Base-by-base conservation (phyloP, 2,113 vertebrate genomes). In the Lepisosteus oculatus region DNA sequence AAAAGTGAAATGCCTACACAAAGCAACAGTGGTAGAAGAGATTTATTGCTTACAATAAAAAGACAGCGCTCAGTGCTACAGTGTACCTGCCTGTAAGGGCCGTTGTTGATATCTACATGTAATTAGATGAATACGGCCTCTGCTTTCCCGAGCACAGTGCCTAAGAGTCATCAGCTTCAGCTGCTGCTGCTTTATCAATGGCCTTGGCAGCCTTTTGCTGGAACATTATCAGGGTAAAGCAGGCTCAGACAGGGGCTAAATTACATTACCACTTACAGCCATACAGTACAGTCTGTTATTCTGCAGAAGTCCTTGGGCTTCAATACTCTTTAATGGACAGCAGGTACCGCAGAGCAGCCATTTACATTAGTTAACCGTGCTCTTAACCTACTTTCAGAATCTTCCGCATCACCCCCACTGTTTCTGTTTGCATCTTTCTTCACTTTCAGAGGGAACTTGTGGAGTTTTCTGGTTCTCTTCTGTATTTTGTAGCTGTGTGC, bases 51-150 rank as follows among this genome's bases (percentile, higher is more conserved):
- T 51, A 6, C 29, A 29, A 29, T 29, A 29, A 29, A 29, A 29
- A 29, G 29, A 29, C 29, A 29, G 29, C 2, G 29, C 29, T 29
- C 29, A 29, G 29, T 29, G 29, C 29, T 29, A 17, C 15, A 17
- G 15, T 17, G 15, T 17, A 29, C 29, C 29, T 29, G 29, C 29
- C 29, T 29, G 29, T 29, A 29, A 29, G 29, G 29, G 29, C 1
- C 29, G 29, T 29, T 29, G 29, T 29, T 29, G 29, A 29, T 29
- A 81, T 75, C 79, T 69, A 43, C 74, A 83, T 74, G 76, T 84
- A 89, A 87, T 79, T 81, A 80, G 78, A 80, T 54, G 76, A 86
- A 87, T 85, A 84, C 74, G 80, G 69, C 80, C 76, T 74, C 77
- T 56, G 80, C 78, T 59, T 75, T 76, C 75, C 73, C 78, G 82